Base-by-base conservation (phyloP, 2,888 invertebrate species). In the Heliconius hortense region DNA sequence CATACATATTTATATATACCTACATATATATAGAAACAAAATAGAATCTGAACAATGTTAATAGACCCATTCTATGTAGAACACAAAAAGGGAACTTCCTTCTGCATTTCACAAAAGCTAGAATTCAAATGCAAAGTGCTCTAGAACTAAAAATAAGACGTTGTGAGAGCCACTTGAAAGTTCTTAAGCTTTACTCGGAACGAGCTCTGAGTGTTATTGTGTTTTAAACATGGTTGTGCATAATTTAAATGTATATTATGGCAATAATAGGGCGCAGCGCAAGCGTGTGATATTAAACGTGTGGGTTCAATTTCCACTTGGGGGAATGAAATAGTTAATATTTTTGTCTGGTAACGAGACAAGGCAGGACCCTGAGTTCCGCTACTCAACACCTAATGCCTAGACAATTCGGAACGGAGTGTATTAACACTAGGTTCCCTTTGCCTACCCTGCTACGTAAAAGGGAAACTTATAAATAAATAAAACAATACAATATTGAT, bases 131-230 rank as follows among this genome's bases (percentile, higher is more conserved):
- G 73, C 75, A 72, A 78, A 81, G 80, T 77, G 76, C 75, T 74
- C 82, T 82, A 74, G 68, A 79, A 77, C 80, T 82, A 81, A 81
- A 81, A 82, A 82, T 82, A 82, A 76, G 79, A 79, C 76, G 72
- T 77, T 39, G 4, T 13, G 43, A 71, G 59, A 63, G 53, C 60
- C 70, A 60, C 63, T 35, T 43, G 66, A 69, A 64, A 70, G 43
- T 75, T 67, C 74, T 66, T 63, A 73, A 74, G 68, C 75, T 62
- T 67, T 74, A 62, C 63, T 39, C 24, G 39, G 66, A 66, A 66
- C 66, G 24, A 24, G 56, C 26, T 11, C 21, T 71, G 11, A 13
- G 71, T 56, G 15, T 56, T 31, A 35, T 69, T 69, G 69, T 56
- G 69, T 18, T n/a, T 56, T 69, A 18, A n/a, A 56, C 53, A 56